Conservation (phyloP, 1,140 invertebrate genomes). For the Ostrea edulis region DNA sequence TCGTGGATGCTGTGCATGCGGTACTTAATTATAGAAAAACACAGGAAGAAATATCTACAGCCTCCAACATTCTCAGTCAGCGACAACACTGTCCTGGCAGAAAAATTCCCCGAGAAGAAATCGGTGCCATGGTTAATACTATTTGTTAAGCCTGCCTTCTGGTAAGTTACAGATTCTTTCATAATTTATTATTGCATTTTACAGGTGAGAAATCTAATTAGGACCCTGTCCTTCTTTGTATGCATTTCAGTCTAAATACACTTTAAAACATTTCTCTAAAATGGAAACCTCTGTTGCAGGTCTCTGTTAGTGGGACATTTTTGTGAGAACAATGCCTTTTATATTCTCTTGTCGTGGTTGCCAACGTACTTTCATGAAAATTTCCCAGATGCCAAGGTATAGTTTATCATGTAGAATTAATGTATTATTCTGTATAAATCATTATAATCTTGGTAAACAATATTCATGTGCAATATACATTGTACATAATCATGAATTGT, state of each 20-base stretch:
- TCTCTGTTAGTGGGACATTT: slow-evolving; percentile 86
- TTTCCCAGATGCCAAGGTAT: slow-evolving; percentile 75
- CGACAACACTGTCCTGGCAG: slow-evolving; percentile 49
- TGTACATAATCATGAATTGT: not conserved
- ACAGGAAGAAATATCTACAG: slow-evolving; percentile 67
- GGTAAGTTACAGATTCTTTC: slow-evolving; percentile 74
- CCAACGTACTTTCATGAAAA: slow-evolving; percentile 89
- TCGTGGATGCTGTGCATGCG: slow-evolving; percentile 81
- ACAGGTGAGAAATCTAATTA: not conserved
- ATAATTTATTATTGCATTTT: not conserved
- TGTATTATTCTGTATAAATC: not conserved
- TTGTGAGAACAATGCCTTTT: slow-evolving; percentile 88
- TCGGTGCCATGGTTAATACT: slow-evolving; percentile 82
- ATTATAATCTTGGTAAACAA: not conserved
- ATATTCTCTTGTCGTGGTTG: slow-evolving; percentile 87
- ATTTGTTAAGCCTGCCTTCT: slow-evolving; percentile 83
- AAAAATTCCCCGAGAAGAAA: slow-evolving; percentile 53
- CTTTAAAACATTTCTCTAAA: not conserved
- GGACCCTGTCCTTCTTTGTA: not conserved
- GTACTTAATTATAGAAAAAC: slow-evolving; percentile 78
- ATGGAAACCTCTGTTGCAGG: slow-evolving; percentile 81
- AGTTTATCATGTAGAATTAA: not conserved
- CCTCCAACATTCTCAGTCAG: slow-evolving; percentile 55
- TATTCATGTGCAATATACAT: not conserved
- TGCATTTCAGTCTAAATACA: not conserved